Evolutionary conservation across 2,888 invertebrate genomes (phyloP).

Genomic region (Tenthredo notha): DNA sequence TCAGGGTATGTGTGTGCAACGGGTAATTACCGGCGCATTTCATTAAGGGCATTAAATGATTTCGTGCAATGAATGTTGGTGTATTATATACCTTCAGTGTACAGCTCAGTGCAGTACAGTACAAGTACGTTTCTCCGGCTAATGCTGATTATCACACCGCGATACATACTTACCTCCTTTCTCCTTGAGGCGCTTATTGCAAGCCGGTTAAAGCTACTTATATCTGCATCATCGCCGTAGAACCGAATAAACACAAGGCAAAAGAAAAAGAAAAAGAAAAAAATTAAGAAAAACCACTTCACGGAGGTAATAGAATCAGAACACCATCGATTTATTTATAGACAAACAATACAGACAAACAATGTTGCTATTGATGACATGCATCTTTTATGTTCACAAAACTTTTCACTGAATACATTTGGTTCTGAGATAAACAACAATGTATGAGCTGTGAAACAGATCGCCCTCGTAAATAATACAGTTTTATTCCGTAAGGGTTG

Average conservation of each 20-base stretch:
- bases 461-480: background rate
- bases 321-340: background rate
- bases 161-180: slow-evolving; percentile 10
- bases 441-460: background rate
- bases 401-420: background rate
- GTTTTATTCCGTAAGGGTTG: background rate
- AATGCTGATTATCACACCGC: slow-evolving; percentile 6
- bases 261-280: no score
- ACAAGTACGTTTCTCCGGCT: background rate
- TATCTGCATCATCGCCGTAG: background rate
- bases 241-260: background rate
- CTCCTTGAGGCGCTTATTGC: background rate
- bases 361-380: background rate
- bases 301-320: background rate
- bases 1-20: slow-evolving; percentile 54
- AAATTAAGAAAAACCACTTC: background rate
- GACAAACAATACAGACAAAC: no score
- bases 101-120: slow-evolving; percentile 9
- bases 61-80: slow-evolving; percentile 67
- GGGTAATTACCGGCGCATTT: slow-evolving; percentile 69
- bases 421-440: background rate
- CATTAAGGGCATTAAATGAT: slow-evolving; percentile 72
- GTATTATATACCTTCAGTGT: background rate
- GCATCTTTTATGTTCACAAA: background rate
- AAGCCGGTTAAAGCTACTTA: slow-evolving; percentile 5